Evolutionary conservation across 1,140 invertebrate genomes (phyloP).

Genomic region (Drosophila pandora): DNA sequence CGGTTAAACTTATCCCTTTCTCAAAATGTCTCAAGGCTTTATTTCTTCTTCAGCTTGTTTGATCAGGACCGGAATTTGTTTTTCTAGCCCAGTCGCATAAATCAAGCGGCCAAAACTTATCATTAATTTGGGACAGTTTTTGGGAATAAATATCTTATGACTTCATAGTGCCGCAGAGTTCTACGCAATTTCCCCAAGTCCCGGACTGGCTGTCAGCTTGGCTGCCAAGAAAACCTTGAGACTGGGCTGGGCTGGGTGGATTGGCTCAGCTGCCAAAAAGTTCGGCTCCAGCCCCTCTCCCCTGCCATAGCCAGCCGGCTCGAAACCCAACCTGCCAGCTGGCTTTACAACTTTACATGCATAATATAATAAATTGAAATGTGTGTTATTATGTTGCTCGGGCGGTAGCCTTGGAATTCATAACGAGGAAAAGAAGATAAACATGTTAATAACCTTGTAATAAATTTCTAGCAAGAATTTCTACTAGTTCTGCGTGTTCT

Average conservation of each 20-base stretch:
- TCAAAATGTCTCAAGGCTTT: not conserved
- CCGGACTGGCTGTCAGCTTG: conserved; percentile 21
- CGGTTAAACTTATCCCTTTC: not conserved
- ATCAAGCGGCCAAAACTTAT: conserved; percentile 28
- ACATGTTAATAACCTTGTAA: conserved; percentile 80
- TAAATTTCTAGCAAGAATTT: conserved; percentile 79
- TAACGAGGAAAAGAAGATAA: conserved; percentile 75
- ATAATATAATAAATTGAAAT: conserved; percentile 77
- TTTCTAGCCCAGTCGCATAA: conserved; percentile 7
- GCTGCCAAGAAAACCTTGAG: conserved; percentile 59
- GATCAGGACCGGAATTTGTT: conserved; percentile 9
- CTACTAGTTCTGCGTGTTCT: conserved; percentile 48
- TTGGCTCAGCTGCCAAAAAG: conserved; percentile 55
- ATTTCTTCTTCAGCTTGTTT: not conserved
- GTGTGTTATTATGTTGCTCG: conserved; percentile 71
- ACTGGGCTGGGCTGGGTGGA: conserved; percentile 3
- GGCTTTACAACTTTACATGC: conserved; percentile 62
- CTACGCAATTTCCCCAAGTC: conserved; percentile 30
- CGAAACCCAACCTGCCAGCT: conserved; percentile 37
- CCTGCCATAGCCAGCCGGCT: not conserved
- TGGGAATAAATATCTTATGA: conserved; percentile 48
- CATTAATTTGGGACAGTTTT: conserved; percentile 28
- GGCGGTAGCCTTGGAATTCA: conserved; percentile 67
- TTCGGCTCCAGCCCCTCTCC: conserved; percentile 5
- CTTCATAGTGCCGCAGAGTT: conserved; percentile 27